Base-by-base conservation (phyloP, 2,888 invertebrate species). In the Dicycla oo region DNA sequence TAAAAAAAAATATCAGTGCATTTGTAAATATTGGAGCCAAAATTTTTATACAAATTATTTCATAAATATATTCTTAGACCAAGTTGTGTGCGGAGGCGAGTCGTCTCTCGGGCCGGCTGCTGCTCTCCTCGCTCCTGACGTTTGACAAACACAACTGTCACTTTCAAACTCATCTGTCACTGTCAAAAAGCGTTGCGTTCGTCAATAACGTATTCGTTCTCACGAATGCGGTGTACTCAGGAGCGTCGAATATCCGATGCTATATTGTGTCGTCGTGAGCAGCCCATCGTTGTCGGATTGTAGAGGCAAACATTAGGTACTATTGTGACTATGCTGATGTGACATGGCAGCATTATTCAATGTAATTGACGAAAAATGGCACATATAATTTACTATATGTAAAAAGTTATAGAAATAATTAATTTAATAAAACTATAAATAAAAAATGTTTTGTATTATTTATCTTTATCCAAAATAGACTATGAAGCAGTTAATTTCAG, bases 361-460 rank as follows among this genome's bases (percentile, higher is more conserved):
- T 94, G 93, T 94, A 93, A 93, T 93, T 94, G 93, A 93, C 91
- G 93, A 93, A 92, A 93, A 89, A 92, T 92, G 93, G 94, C 95
- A 95, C 95, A 94, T 93, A 93, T 91, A 93, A 94, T 94, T 94
- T 94, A 95, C 94, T 93, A 93, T 94, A 94, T 95, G 95, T 95
- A 95, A 95, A 94, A 95, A 94, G 94, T 94, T 95, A 95, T 95
- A 95, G 95, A 95, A 95, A 94, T 95, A 95, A 95, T 95, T 95
- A 95, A 95, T 95, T 95, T 95, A 96, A 95, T 96, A 95, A 95
- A 96, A 95, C 94, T 95, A 95, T 95, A 95, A 95, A 95, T 93
- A 94, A 94, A 93, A 94, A 93, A 87, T 43, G 54, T 75, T 49
- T 47, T 87, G 90, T 94, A 84, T 94, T 84, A 93, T 93, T 94